These are phyloP conservation scores for Vidua macroura DNA, from an alignment of 2,113 vertebrate species.

Conservation along the genomic window DNA sequence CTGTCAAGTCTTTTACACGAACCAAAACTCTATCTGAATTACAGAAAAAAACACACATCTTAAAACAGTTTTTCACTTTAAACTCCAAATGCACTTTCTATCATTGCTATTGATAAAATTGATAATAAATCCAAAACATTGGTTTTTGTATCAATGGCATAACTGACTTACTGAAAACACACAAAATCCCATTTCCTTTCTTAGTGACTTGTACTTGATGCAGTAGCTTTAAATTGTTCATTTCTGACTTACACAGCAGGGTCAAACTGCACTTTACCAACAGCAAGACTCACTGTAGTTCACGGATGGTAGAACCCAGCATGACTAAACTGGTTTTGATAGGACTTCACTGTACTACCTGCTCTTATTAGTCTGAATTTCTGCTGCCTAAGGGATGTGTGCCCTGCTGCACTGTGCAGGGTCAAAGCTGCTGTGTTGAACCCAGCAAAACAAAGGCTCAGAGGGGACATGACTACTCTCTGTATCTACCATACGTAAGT, in stretches of 20 bases:
- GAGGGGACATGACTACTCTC: background rate
- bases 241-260: background rate
- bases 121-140: background rate
- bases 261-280: background rate
- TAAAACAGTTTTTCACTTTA: background rate
- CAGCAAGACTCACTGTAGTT: background rate
- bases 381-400: background rate
- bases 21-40: constrained; percentile 85
- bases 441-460: background rate
- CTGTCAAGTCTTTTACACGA: constrained; percentile 84
- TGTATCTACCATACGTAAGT: background rate
- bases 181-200: background rate
- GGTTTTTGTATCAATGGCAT: background rate
- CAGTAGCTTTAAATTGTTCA: background rate
- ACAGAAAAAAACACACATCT: background rate
- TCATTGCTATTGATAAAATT: background rate
- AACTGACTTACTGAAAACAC: background rate
- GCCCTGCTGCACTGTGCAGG: background rate
- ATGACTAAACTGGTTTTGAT: background rate
- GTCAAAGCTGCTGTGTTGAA: background rate
- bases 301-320: background rate
- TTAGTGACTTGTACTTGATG: background rate
- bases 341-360: background rate
- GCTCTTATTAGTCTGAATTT: background rate
- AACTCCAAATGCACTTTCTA: background rate